A percentile compares a stretch with the other conserved stretches of the same genome.
Evolutionary conservation across 1,140 invertebrate genomes (phyloP).

Genomic region (Pollicipes pollicipes): DNA sequence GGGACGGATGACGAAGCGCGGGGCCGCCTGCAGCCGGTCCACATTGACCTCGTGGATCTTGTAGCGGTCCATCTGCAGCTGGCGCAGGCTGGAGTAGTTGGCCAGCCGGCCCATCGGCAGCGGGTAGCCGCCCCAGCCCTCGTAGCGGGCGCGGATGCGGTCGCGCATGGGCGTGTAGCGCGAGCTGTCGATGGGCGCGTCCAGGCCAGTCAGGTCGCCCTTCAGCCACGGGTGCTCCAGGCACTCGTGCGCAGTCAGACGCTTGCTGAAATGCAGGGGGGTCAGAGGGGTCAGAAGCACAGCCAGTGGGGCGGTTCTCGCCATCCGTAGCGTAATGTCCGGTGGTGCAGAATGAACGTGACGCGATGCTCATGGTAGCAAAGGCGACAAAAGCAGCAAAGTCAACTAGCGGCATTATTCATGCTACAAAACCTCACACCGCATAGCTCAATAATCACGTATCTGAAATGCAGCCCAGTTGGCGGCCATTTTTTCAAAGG

Average conservation of each 20-base stretch:
- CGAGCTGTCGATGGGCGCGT: slow-evolving; percentile 54
- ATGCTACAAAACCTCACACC: too few relatives aligned
- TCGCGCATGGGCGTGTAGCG: slow-evolving; percentile 74
- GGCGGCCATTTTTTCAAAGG: too few relatives aligned
- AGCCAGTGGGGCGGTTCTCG: too few relatives aligned
- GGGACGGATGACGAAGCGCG: slow-evolving; percentile 91
- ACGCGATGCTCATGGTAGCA: too few relatives aligned
- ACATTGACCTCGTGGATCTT: slow-evolving; percentile 89
- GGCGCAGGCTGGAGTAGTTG: slow-evolving; percentile 89
- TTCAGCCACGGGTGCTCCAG: slow-evolving; percentile 85
- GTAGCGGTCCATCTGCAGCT: slow-evolving; percentile 89
- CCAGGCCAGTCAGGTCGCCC: slow-evolving; percentile 56
- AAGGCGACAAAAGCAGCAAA: too few relatives aligned
- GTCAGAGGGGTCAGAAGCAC: too few relatives aligned
- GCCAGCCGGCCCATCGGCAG: slow-evolving; percentile 88
- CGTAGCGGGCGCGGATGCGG: slow-evolving; percentile 62
- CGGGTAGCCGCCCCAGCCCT: slow-evolving; percentile 78
- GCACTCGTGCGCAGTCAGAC: slow-evolving; percentile 95
- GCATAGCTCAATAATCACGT: too few relatives aligned
- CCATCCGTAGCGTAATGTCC: too few relatives aligned
- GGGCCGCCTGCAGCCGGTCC: slow-evolving; percentile 90
- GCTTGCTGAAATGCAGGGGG: slow-evolving; percentile 53
- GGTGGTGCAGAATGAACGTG: too few relatives aligned
- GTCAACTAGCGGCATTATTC: too few relatives aligned
- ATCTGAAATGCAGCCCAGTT: too few relatives aligned